Evolutionary conservation across 2,797 vertebrate species (phyloP).

Genomic region (Cyclura pinguis): DNA sequence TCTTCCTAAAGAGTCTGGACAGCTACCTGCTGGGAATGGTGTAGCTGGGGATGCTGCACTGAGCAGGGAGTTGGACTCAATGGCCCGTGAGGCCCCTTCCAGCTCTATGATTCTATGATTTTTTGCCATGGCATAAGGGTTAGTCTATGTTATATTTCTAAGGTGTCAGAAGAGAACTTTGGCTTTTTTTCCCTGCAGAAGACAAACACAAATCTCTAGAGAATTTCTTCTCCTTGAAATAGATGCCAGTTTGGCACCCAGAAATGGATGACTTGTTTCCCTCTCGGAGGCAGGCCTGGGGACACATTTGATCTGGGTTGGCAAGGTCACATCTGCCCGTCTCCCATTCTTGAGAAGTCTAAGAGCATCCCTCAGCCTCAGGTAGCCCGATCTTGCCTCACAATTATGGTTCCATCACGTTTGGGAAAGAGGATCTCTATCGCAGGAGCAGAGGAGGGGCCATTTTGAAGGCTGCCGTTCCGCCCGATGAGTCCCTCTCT

Average conservation of each 20-base stretch:
- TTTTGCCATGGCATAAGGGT: no score
- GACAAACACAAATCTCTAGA: background rate
- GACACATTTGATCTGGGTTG: background rate
- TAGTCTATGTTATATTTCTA: no score
- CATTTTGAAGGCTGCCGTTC: background rate
- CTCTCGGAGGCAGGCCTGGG: background rate
- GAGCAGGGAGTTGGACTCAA: no score
- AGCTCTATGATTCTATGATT: no score
- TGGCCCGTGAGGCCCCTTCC: no score
- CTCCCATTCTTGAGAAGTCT: background rate
- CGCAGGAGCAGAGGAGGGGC: background rate
- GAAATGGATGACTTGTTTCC: no score
- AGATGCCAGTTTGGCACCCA: background rate
- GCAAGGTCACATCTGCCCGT: fast-evolving
- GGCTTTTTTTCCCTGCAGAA: background rate
- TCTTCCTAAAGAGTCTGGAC: no score
- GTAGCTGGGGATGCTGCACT: no score
- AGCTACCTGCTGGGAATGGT: no score
- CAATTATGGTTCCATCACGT: background rate
- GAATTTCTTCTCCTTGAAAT: background rate
- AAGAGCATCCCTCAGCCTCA: no score
- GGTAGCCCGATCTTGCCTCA: background rate
- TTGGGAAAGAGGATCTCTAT: background rate
- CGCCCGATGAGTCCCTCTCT: background rate
- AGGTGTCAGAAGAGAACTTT: background rate